phyloP scores from a whole-genome alignment of 2,888 invertebrate species.

The Stramonita haemastoma region DNA sequence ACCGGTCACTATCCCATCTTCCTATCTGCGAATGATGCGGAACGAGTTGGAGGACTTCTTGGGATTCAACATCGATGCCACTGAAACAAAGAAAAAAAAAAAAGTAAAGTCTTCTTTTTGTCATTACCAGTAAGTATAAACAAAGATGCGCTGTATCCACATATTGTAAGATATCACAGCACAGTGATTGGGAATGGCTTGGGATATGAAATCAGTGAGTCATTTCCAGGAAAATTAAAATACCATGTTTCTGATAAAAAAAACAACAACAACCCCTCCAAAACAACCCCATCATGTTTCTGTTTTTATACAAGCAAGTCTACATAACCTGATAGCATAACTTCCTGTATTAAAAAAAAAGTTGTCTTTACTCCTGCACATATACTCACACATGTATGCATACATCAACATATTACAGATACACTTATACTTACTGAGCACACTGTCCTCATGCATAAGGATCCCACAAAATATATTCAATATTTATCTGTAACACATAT shows the following conservation, averaged over 20 bases:
- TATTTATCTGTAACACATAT: too few species aligned
- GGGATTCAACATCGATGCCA: conserved; percentile 53
- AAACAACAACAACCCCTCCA: too few species aligned
- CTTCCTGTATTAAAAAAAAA: too few species aligned
- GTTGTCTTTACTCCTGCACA: neutral
- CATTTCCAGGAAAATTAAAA: too few species aligned
- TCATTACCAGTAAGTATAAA: neutral
- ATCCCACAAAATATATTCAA: too few species aligned
- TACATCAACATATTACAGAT: neutral
- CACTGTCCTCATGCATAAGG: too few species aligned
- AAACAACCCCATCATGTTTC: too few species aligned
- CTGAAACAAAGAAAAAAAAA: conserved; percentile 45
- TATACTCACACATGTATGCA: neutral
- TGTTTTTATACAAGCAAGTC: too few species aligned
- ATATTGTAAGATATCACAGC: neutral
- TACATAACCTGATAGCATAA: too few species aligned
- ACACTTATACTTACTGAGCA: neutral
- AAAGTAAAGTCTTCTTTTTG: neutral
- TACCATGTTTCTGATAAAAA: too few species aligned
- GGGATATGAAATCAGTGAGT: too few species aligned
- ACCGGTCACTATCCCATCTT: neutral
- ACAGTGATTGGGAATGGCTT: too few species aligned
- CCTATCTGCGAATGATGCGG: conserved; percentile 54
- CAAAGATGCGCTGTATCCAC: neutral
- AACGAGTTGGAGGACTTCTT: conserved; percentile 54